A percentile compares a stretch with the other conserved stretches of the same genome.
These are phyloP conservation scores for Amniataba percoides DNA, from an alignment of 2,797 vertebrate genomes.

Conservation along the genomic window DNA sequence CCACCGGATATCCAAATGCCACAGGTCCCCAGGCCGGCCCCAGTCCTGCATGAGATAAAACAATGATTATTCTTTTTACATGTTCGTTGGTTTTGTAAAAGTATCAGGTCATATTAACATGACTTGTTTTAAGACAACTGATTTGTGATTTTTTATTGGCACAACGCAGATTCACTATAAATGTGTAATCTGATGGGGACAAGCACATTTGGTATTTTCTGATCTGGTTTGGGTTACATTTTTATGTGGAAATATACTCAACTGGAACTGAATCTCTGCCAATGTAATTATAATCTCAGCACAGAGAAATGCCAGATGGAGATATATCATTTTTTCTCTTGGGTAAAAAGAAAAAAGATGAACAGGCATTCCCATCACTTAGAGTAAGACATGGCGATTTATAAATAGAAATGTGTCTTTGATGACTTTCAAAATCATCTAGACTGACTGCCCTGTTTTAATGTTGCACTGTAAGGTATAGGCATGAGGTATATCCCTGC, in stretches of 20 bases:
- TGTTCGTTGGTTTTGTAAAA: background rate
- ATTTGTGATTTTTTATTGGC: background rate
- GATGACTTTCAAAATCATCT: background rate
- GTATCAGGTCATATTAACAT: background rate
- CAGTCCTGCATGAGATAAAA: conserved; percentile 88
- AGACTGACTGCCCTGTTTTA: background rate
- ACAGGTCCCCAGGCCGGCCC: conserved; percentile 95
- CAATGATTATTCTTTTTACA: background rate
- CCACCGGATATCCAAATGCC: conserved; percentile 95
- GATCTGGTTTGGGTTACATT: background rate
- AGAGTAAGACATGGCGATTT: background rate
- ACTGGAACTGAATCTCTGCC: background rate
- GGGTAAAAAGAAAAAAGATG: background rate
- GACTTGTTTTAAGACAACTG: background rate
- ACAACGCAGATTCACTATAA: background rate
- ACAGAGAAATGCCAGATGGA: background rate
- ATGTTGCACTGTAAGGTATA: background rate
- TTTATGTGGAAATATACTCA: background rate
- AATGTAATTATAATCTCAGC: background rate
- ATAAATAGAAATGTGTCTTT: background rate
- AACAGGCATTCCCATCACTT: background rate
- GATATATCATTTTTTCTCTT: background rate
- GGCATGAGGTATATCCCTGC: background rate
- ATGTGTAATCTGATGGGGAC: background rate
- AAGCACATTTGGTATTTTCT: background rate